Conservation (phyloP, 2,888 invertebrate species). For the Andrena fulva region DNA sequence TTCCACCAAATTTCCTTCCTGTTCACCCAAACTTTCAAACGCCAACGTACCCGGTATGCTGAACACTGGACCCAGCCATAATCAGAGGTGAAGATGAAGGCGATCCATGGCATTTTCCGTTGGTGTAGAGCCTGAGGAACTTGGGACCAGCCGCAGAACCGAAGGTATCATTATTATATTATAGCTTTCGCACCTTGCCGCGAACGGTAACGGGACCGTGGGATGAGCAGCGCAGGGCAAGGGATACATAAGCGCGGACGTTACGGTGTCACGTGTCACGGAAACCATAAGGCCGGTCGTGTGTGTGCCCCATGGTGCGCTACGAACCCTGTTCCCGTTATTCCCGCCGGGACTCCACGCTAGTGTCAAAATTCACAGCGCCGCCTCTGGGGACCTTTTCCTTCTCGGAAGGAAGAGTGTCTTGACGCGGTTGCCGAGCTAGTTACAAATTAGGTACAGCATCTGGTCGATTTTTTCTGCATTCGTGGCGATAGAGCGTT, state of each 20-base stretch:
- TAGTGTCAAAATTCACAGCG: slow-evolving; percentile 62
- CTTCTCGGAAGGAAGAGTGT: slow-evolving; percentile 25
- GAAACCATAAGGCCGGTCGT: slow-evolving; percentile 64
- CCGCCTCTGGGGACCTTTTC: slow-evolving; percentile 43
- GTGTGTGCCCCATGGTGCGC: slow-evolving; percentile 32
- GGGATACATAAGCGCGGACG: slow-evolving; percentile 55
- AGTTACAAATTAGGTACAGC: slow-evolving; percentile 37
- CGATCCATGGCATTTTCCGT: neutral
- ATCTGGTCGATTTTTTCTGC: slow-evolving; percentile 16
- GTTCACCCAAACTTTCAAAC: too few species aligned
- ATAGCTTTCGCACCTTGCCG: slow-evolving; percentile 60
- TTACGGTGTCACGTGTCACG: slow-evolving; percentile 72
- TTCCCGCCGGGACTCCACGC: slow-evolving; percentile 29
- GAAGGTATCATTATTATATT: slow-evolving; percentile 59
- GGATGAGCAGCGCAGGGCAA: slow-evolving; percentile 67
- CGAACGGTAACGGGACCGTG: slow-evolving; percentile 62
- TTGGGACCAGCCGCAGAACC: slow-evolving; percentile 30
- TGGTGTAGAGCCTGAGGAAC: slow-evolving; percentile 10
- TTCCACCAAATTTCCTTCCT: too few species aligned
- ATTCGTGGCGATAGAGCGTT: neutral
- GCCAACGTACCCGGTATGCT: too few species aligned
- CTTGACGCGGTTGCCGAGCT: neutral
- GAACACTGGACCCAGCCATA: neutral
- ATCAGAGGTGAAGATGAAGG: slow-evolving; percentile 16
- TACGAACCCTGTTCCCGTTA: slow-evolving; percentile 53